Evolutionary conservation across 2,113 vertebrate species (phyloP).

Genomic region (Arothron firmamentum): DNA sequence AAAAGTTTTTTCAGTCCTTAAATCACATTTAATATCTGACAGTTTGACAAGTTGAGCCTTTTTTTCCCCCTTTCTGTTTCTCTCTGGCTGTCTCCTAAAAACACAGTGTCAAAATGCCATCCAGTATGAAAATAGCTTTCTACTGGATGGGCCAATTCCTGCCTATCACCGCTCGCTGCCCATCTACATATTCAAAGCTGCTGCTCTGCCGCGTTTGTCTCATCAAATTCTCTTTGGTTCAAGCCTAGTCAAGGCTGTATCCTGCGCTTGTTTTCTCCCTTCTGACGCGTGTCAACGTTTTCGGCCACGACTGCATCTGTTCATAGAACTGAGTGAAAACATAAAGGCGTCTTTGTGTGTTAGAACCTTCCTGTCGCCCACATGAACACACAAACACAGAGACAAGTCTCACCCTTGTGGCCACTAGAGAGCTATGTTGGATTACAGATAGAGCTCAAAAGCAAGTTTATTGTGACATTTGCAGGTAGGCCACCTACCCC

Average conservation of each 20-base stretch:
- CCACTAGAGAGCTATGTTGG: slow-evolving; percentile 82
- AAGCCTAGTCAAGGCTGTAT: slow-evolving; percentile 24
- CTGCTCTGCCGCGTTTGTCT: slow-evolving; percentile 36
- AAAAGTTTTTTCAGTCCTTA: background rate
- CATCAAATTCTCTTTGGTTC: slow-evolving; percentile 47
- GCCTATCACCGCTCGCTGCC: slow-evolving; percentile 13
- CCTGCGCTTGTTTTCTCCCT: no score
- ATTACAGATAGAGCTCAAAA: slow-evolving; percentile 66
- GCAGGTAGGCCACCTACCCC: slow-evolving; percentile 28
- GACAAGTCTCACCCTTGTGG: slow-evolving; percentile 61
- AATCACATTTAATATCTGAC: background rate
- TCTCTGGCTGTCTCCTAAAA: slow-evolving; percentile 22
- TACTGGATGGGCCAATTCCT: slow-evolving; percentile 25
- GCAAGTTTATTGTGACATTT: slow-evolving; percentile 50
- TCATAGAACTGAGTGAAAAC: slow-evolving; percentile 10
- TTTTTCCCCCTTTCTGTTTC: slow-evolving; percentile 15
- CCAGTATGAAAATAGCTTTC: slow-evolving; percentile 51
- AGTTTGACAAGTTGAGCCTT: background rate
- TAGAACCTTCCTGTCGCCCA: slow-evolving; percentile 30
- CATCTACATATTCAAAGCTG: slow-evolving; percentile 29
- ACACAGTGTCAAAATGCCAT: slow-evolving; percentile 36
- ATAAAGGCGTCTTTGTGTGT: background rate
- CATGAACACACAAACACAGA: slow-evolving; percentile 22
- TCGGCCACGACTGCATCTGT: background rate
- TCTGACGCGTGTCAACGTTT: no score